phyloP scores from a whole-genome alignment of 2,888 invertebrate species.

The Diloba caeruleocephala region DNA sequence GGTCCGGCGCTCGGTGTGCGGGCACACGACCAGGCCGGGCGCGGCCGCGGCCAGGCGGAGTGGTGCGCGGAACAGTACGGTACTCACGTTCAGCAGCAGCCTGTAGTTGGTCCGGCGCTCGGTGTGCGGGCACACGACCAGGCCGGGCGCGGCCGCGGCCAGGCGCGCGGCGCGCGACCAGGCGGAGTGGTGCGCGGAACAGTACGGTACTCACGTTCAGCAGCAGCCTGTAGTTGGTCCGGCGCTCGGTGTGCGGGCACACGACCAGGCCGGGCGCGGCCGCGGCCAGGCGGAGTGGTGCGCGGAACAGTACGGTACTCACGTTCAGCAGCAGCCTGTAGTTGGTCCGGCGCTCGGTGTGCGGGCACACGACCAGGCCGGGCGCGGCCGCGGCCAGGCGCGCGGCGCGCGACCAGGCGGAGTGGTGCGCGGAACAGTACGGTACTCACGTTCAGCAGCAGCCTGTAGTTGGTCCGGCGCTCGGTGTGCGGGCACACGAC shows the following conservation, averaged over 20 bases:
- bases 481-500: constrained; percentile 93
- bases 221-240: constrained; percentile 92
- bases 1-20: neutral
- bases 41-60: neutral
- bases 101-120: constrained; percentile 93
- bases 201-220: no score
- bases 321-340: no score
- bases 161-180: constrained; percentile 88
- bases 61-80: neutral
- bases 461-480: constrained; percentile 92
- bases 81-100: constrained; percentile 90
- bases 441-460: constrained; percentile 89
- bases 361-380: neutral
- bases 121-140: constrained; percentile 92
- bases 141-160: constrained; percentile 93
- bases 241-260: constrained; percentile 92
- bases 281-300: constrained; percentile 83
- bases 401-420: no score
- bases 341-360: neutral
- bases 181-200: constrained; percentile 68
- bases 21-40: neutral
- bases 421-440: no score
- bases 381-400: neutral
- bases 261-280: constrained; percentile 93
- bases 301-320: constrained; percentile 59